Conservation (phyloP, 2,797 vertebrate species). For the Micrastur ruficollis region DNA sequence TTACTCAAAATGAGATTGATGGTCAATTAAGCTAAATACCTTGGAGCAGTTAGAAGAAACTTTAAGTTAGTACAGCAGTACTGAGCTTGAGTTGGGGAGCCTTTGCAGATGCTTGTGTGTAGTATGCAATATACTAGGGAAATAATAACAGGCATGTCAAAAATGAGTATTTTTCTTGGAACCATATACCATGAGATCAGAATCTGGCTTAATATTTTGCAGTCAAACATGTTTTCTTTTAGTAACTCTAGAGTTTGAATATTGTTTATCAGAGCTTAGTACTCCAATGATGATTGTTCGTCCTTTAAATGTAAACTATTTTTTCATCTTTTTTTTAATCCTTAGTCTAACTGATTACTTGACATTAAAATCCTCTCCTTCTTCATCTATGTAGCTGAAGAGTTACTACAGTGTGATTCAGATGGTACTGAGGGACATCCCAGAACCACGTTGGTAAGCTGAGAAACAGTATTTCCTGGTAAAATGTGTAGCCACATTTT, state of each 20-base stretch:
- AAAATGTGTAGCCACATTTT: background rate
- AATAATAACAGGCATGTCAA: constrained; percentile 48
- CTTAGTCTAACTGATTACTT: background rate
- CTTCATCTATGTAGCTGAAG: constrained; percentile 74
- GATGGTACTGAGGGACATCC: constrained; percentile 83
- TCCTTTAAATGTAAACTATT: background rate
- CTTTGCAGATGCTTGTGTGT: constrained; percentile 18
- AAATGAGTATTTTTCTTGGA: constrained; percentile 56
- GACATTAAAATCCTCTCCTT: background rate
- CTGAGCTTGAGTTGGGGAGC: background rate
- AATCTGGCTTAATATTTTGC: constrained; percentile 44
- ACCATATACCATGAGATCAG: constrained; percentile 33
- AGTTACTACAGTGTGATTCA: constrained; percentile 88
- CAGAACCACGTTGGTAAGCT: constrained; percentile 72
- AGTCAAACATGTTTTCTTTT: constrained; percentile 35
- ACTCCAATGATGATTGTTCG: background rate
- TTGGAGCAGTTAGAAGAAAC: background rate
- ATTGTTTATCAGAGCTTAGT: background rate
- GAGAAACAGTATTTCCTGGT: background rate
- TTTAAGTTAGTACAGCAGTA: background rate
- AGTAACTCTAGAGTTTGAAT: background rate
- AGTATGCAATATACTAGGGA: constrained; percentile 45
- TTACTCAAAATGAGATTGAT: background rate
- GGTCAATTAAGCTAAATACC: background rate
- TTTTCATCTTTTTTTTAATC: background rate